phyloP scores from a whole-genome alignment of 2,888 invertebrate genomes.

The Pardosa pseudoannulata region DNA sequence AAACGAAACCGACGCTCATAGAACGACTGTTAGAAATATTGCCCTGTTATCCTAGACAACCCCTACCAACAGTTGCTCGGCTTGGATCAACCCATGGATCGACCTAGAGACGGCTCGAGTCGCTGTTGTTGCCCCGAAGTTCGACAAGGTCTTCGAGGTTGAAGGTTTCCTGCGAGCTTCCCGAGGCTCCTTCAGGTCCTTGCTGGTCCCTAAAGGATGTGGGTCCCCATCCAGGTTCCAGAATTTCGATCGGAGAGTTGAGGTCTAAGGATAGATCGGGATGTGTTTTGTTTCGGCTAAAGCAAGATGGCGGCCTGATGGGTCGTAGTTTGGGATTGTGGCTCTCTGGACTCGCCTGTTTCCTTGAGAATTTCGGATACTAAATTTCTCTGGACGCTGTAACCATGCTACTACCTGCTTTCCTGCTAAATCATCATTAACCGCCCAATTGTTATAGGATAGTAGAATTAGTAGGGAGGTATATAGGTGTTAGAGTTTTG shows the following conservation, averaged over 20 bases:
- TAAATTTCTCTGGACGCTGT: slow-evolving; percentile 7
- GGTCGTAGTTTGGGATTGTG: slow-evolving; percentile 43
- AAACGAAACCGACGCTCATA: not conserved
- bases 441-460: slow-evolving; percentile 17
- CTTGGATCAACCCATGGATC: slow-evolving; percentile 6
- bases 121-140: slow-evolving; percentile 5
- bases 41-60: slow-evolving; percentile 2
- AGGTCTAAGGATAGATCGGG: not conserved
- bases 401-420: slow-evolving; percentile 21
- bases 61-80: slow-evolving; percentile 4
- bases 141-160: slow-evolving; percentile 29
- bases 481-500: slow-evolving; percentile 10
- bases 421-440: slow-evolving; percentile 9
- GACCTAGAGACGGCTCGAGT: not conserved
- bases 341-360: slow-evolving; percentile 1
- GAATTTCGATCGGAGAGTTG: slow-evolving; percentile 20
- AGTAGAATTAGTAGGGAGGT: not conserved
- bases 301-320: slow-evolving; percentile 61
- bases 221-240: slow-evolving; percentile 6
- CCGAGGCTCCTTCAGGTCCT: slow-evolving; percentile 10
- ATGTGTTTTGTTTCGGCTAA: slow-evolving; percentile 33
- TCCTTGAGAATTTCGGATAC: slow-evolving; percentile 5
- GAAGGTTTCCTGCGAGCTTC: slow-evolving; percentile 1
- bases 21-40: not conserved
- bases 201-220: slow-evolving; percentile 8